Base-by-base conservation (phyloP, 2,797 vertebrate genomes). In the Hafferia zeledoni region DNA sequence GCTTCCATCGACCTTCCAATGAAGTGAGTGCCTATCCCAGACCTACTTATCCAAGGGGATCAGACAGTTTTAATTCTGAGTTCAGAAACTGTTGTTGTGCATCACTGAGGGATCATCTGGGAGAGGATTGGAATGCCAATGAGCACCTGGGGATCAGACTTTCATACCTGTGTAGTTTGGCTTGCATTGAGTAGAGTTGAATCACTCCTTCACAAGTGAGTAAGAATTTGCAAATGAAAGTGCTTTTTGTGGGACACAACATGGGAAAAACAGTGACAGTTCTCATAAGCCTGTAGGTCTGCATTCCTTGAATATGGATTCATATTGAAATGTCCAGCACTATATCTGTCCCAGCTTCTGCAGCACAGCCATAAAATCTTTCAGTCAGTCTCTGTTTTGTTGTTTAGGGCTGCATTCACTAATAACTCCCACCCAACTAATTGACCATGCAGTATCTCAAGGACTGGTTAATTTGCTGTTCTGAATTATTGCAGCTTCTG, bases 1-100 rank as follows among this genome's bases (percentile, higher is more conserved):
- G 97, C 94, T 97, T 98, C 93, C 98, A 98, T 77, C 92, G 96
- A 74, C 97, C 97, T 17, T 97, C 97, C 19, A 98, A 97, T 1
- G 98, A 98, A 97, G 98, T 98, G 93, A 97, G 98, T 56, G 53
- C 37, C 30, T 50, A 30, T 72, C 57, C 67, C 50, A 10, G 20
- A 47, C 53, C 47, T 63, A 2, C 35, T 77, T 64, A 30, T 22
- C 35, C n/a, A 37, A 35, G 30, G 37, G 20, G 11, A n/a, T 37
- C 8, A 16, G 35, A 11, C 81, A 41, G 35, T 52, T 87, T 55
- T 23, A 7, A 2, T 53, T 61, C n/a, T 35, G 25, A 46, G 28
- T 75, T 93, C 79, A 69, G 71, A 53, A 83, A 43, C 37, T n/a
- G n/a, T 9, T 55, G 33, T 63, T 91, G 49, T 56, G 56, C 67